Evolutionary conservation across 2,888 invertebrate genomes (phyloP), one percentile per base, ranked within the genome.

Genomic region (Drosophila fungiperda): DNA sequence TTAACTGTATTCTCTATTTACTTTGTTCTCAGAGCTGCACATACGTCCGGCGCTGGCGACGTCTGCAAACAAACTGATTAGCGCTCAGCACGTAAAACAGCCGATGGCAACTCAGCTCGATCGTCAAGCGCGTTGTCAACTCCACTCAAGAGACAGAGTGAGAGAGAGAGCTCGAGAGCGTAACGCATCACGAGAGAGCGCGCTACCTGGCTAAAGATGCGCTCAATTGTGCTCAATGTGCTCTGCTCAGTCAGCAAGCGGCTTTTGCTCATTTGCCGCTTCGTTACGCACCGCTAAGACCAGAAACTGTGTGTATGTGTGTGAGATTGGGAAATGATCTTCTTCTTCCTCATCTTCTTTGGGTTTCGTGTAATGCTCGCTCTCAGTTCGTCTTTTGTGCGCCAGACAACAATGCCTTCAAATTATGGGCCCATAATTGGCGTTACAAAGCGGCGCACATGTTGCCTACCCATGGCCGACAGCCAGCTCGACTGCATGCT

Each of bases 361-460:
- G 42, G 23, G 17, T 61, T 69, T 68, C 67, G 62, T 76, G 70
- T 66, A 73, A 71, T 76, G 74, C 68, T 76, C 68, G 68, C 69
- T 73, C 75, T 72, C 61, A 73, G 61, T 58, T 73, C 76, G 60
- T 80, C 73, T 69, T 73, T 76, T 79, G 79, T 81, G 71, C 61
- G 67, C 40, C 76, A 81, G 74, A 90, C 91, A 91, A 90, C 91
- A 91, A 90, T 90, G 85, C 78, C 82, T 79, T 87, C 88, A 78
- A 90, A 91, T 92, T 91, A 92, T 91, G 89, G 77, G 86, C 80
- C 90, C 86, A 89, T 92, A 92, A 92, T 92, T 92, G 92, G 90
- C 92, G 91, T 92, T 88, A 88, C 91, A 89, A 90, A 83, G 85
- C 87, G 78, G 87, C 83, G 83, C 82, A 89, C 87, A 85, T 83